These are phyloP conservation scores for Metalampra italica DNA, from an alignment of 2,888 invertebrate species.

Conservation along the genomic window DNA sequence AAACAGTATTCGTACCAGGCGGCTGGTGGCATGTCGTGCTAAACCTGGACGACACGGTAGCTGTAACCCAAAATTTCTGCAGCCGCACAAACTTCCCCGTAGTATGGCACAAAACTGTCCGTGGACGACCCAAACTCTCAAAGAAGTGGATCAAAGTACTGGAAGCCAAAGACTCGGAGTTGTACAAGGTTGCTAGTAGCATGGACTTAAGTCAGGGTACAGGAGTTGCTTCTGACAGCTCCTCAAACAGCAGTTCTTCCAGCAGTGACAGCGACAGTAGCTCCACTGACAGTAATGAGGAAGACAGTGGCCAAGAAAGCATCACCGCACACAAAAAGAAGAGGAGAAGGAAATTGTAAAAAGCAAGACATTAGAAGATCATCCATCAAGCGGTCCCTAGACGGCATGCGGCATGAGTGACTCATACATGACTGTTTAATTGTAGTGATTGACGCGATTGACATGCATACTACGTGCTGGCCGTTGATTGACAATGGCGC, in stretches of 20 bases:
- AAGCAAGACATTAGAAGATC: constrained; percentile 38
- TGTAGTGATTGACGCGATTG: no score
- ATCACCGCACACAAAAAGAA: constrained; percentile 90
- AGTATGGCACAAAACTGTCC: constrained; percentile 98
- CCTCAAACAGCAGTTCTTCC: constrained; percentile 91
- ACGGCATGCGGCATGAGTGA: no score
- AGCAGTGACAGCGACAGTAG: constrained; percentile 81
- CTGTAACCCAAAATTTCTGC: constrained; percentile 98
- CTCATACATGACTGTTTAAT: no score
- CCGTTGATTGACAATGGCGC: no score
- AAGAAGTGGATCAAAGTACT: constrained; percentile 91
- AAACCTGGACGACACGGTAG: constrained; percentile 96
- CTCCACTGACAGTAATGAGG: constrained; percentile 74
- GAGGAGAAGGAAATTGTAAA: constrained; percentile 80
- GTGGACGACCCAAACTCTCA: constrained; percentile 96
- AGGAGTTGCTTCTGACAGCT: constrained; percentile 96
- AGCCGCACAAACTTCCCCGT: constrained; percentile 97
- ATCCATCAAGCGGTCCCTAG: no score
- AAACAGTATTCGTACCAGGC: constrained; percentile 98
- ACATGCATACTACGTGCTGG: no score
- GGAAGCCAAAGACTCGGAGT: constrained; percentile 84
- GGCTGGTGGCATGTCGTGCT: constrained; percentile 99
- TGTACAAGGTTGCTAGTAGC: constrained; percentile 87
- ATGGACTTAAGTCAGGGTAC: constrained; percentile 92
- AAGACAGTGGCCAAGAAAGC: constrained; percentile 93